Conservation (phyloP, 1,140 invertebrate genomes). For the Mamestra configurata region DNA sequence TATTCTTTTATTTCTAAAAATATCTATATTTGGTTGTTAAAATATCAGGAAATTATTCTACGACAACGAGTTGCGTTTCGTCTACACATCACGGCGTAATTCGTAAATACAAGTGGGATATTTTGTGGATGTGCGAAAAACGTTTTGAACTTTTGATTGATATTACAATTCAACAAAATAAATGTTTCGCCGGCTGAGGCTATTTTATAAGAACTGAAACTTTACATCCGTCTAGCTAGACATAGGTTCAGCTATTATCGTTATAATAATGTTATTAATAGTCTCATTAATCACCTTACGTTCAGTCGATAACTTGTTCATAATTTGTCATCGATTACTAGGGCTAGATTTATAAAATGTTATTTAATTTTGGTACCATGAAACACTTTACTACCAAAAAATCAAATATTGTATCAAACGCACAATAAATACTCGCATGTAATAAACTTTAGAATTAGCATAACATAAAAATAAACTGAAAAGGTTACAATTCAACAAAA, state of each 20-base stretch:
- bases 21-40: neutral
- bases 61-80: neutral
- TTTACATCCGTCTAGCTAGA: slow-evolving; percentile 13
- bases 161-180: slow-evolving; percentile 44
- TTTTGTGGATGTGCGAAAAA: neutral
- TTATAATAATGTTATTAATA: neutral
- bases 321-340: neutral
- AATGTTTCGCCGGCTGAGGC: slow-evolving; percentile 18
- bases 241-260: neutral
- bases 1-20: neutral
- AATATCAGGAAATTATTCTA: neutral
- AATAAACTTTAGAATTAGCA: neutral
- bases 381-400: neutral
- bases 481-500: neutral
- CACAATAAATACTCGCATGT: neutral
- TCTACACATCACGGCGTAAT: neutral
- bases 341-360: neutral
- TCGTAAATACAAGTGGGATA: slow-evolving; percentile 31
- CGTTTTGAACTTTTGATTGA: slow-evolving; percentile 35
- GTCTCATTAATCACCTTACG: slow-evolving; percentile 6
- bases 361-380: neutral
- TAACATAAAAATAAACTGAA: neutral
- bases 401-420: neutral
- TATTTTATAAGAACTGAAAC: slow-evolving; percentile 18
- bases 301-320: neutral